Percentiles rank a stretch among this genome's conserved stretches.
Evolutionary conservation across 2,797 vertebrate species (phyloP).

Genomic region (Micrastur ruficollis): DNA sequence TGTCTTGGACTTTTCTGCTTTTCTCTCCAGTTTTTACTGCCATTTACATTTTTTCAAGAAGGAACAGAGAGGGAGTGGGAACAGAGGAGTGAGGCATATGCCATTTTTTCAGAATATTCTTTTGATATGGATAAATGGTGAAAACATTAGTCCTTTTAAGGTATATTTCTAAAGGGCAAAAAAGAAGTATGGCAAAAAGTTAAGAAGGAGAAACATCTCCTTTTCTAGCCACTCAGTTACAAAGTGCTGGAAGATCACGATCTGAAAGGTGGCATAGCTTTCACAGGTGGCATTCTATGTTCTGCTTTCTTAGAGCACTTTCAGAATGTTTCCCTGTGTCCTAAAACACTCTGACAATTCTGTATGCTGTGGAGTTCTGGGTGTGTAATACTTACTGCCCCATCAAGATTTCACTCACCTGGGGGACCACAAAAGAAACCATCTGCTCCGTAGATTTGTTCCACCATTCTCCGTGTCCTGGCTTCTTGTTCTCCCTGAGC

Average conservation of each 20-base stretch:
- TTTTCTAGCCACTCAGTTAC: background rate
- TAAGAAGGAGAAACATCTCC: background rate
- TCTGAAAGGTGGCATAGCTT: background rate
- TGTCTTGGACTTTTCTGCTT: background rate
- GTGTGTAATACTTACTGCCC: background rate
- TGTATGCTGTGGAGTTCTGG: background rate
- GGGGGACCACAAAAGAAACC: slow-evolving; percentile 91
- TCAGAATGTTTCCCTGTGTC: background rate
- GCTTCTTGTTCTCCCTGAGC: slow-evolving; percentile 22
- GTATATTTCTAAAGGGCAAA: background rate
- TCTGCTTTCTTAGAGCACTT: background rate
- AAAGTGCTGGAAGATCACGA: background rate
- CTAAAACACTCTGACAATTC: background rate
- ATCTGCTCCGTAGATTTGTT: slow-evolving; percentile 80
- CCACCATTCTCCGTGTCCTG: slow-evolving; percentile 87
- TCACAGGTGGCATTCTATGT: background rate
- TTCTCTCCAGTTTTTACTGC: background rate
- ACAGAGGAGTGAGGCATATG: fast-evolving
- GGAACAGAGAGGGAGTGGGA: background rate
- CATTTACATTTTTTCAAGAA: background rate
- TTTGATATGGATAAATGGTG: background rate
- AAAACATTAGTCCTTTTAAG: background rate
- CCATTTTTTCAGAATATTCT: background rate
- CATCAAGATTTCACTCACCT: slow-evolving; percentile 72
- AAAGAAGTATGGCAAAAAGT: background rate